Evolutionary conservation across 1,140 invertebrate genomes (phyloP), one percentile per base, ranked within the genome.

Genomic region (Delia radicum): DNA sequence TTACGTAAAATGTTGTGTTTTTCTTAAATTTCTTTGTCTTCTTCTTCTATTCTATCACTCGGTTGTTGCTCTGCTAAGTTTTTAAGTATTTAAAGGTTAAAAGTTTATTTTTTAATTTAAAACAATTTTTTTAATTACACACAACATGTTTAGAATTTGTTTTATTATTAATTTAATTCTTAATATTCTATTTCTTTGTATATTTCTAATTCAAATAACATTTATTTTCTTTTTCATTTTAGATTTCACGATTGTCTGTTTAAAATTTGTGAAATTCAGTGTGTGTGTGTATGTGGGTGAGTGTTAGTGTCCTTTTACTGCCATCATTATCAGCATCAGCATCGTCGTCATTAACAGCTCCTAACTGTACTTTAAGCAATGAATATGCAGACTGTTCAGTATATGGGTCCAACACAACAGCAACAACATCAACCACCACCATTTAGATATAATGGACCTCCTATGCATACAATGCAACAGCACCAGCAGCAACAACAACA

Each of bases 341-440:
- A 42, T 42, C 12, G 7, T 42, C 37, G n/a, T 42, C 37, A 15
- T 42, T 42, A 10, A 55, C n/a, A 21, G 42, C n/a, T n/a, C 3
- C n/a, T 55, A 18, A 21, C 7, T 7, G 15, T 55, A 55, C 7
- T 4, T 55, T 55, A 24, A 55, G 48, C 15, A n/a, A 69, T 69
- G 65, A 69, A 69, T 37, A 69, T 69, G 65, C 65, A 69, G 65
- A 69, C 65, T n/a, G 65, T 69, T 33, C 65, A 69, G 65, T 69
- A 21, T 69, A 33, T 69, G 65, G 65, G 65, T 33, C 29, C 29
- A 2, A 12, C 65, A 69, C 65, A 69, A 69, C 65, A 69, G 15
- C n/a, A 31, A 18, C n/a, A 31, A 8, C 24, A 24, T 10, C 65
- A 31, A 12, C 65, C 65, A 21, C 65, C 65, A 21, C 65, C 65